phyloP scores from a whole-genome alignment of 1,140 invertebrate species.

The Habropoda laboriosa region DNA sequence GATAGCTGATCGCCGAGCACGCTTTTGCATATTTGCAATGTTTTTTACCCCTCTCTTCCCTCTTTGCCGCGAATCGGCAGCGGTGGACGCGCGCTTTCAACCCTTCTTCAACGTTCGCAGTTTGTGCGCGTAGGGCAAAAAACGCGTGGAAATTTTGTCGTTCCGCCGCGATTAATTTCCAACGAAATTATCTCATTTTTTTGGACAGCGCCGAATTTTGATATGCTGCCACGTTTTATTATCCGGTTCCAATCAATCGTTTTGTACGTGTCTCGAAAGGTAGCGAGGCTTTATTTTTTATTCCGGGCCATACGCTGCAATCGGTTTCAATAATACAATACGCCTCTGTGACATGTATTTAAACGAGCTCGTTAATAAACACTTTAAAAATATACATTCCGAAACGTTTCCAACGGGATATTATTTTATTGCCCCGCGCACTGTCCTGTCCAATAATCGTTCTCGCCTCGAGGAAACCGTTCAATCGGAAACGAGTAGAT shows the following conservation, averaged over 20 bases:
- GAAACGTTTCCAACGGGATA: background rate
- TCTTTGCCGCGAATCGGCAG: too few relatives aligned
- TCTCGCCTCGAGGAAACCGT: background rate
- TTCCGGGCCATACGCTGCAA: slow-evolving; percentile 22
- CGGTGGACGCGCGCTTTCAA: too few relatives aligned
- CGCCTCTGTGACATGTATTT: slow-evolving; percentile 18
- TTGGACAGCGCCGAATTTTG: slow-evolving; percentile 55
- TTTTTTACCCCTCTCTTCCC: background rate
- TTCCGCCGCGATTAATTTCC: slow-evolving; percentile 54
- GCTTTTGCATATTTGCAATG: slow-evolving; percentile 64
- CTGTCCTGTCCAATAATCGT: background rate
- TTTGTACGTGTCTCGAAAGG: slow-evolving; percentile 53
- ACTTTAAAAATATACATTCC: slow-evolving; percentile 27
- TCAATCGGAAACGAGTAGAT: background rate
- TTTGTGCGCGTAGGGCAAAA: slow-evolving; percentile 15
- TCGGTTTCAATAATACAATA: slow-evolving; percentile 31
- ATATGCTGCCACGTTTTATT: slow-evolving; percentile 50
- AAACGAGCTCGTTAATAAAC: slow-evolving; percentile 39
- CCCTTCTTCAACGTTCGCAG: too few relatives aligned
- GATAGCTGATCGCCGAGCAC: slow-evolving; percentile 49
- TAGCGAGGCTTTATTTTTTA: slow-evolving; percentile 26
- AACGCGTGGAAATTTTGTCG: slow-evolving; percentile 41
- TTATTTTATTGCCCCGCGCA: background rate
- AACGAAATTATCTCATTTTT: slow-evolving; percentile 61
- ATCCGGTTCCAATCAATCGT: slow-evolving; percentile 50